Evolutionary conservation across 2,888 invertebrate species (phyloP), one percentile per base, ranked within the genome.

Genomic region (Drosophila suboccidentalis): DNA sequence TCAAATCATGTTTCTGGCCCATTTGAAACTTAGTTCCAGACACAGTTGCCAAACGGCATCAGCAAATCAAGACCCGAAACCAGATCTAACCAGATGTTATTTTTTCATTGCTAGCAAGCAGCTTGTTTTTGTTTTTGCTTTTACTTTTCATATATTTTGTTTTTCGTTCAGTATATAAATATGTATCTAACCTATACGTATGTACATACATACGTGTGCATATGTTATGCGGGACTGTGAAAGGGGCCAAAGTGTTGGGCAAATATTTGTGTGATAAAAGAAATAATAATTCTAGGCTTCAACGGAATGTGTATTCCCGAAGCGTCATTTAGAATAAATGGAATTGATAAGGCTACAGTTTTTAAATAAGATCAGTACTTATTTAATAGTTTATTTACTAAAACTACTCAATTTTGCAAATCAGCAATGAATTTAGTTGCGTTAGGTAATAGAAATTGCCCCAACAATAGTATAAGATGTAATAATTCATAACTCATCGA

Each of bases 211-310:
- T 26, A 51, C 29, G 10, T 19, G 4, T 19, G 38, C 17, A 34
- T 32, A 11, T 51, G 26, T 47, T 47, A 39, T 34, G 44, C 32
- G 44, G 19, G 29, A 29, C 39, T 61, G 17, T 62, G 34, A 63
- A 65, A 44, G 41, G 22, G 36, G 41, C 22, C 26, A 46, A 69
- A 51, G 69, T 51, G 57, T 67, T 67, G 46, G 4, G 29, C 22
- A 69, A 68, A 59, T 69, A 59, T 69, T 69, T 53, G 44, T 58
- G 41, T 47, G 68, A 68, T 68, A 68, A 68, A 68, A 66, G 47
- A 66, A 66, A 41, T 66, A 36, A 39, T 41, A 55, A 65, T 49
- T 49, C 38, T 29, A 39, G 36, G 36, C 38, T 55, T 49, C 13
- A n/a, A 34, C 36, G 36, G 38, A 54, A 66, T 55, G 57, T 44